These are phyloP conservation scores for Neodontobutis hainanensis DNA, from an alignment of 2,113 vertebrate genomes.

Conservation along the genomic window DNA sequence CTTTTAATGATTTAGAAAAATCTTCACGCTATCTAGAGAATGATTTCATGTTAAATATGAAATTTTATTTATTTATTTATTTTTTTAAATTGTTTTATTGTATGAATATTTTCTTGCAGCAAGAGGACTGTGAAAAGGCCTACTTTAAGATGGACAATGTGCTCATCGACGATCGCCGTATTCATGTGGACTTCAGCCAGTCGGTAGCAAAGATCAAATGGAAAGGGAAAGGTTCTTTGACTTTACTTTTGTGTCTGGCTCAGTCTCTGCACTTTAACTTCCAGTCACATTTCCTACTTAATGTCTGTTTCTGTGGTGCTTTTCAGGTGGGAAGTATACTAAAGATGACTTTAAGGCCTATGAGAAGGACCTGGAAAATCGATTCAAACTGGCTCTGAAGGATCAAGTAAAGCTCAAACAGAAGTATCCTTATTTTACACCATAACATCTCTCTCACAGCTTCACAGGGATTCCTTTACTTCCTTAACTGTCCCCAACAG, in stretches of 20 bases:
- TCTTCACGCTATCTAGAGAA: too few species aligned
- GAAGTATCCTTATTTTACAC: conserved; percentile 89
- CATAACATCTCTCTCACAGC: not conserved
- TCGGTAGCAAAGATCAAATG: conserved; percentile 96
- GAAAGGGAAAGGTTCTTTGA: conserved; percentile 92
- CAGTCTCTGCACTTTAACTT: not conserved
- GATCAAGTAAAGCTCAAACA: conserved; percentile 90
- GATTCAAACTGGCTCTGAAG: conserved; percentile 89
- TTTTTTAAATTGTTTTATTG: too few species aligned
- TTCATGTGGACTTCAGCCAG: conserved; percentile 98
- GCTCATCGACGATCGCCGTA: conserved; percentile 93
- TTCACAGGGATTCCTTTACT: conserved; percentile 14
- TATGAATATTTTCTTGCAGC: conserved; percentile 24
- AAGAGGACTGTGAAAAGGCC: conserved; percentile 96
- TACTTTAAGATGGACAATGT: conserved; percentile 99
- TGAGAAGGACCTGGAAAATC: conserved; percentile 85
- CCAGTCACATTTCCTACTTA: not conserved
- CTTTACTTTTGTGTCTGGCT: too few species aligned
- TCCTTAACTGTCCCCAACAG: conserved; percentile 81
- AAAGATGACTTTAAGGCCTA: conserved; percentile 97
- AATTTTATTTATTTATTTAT: too few species aligned
- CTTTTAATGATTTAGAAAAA: too few species aligned
- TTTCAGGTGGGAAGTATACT: conserved; percentile 89
- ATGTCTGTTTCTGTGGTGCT: not conserved
- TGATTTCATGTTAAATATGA: too few species aligned